These are phyloP conservation scores for Coranthus polyacanthus DNA, from an alignment of 2,797 vertebrate species.

Conservation along the genomic window DNA sequence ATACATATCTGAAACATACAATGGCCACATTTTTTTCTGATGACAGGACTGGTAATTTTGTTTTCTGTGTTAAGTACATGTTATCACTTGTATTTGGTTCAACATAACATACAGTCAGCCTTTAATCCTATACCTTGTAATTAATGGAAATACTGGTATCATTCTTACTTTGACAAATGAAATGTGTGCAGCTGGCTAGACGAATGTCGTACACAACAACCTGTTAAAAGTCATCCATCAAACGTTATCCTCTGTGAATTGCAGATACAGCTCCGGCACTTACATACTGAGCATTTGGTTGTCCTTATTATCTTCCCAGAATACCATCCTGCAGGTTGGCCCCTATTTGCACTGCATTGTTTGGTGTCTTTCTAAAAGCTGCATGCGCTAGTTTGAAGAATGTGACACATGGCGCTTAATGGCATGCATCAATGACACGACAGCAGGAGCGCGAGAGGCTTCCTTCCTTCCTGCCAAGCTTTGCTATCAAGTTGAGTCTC, in stretches of 20 bases:
- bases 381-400: constrained; percentile 52
- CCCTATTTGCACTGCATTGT: constrained; percentile 55
- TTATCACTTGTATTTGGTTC: constrained; percentile 36
- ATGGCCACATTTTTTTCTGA: no score
- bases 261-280: constrained; percentile 34
- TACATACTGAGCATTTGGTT: constrained; percentile 20
- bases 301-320: constrained; percentile 57
- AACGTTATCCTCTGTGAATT: constrained; percentile 39
- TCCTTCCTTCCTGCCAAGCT: constrained; percentile 60
- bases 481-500: constrained; percentile 58
- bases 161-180: constrained; percentile 47
- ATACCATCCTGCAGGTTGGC: constrained; percentile 52
- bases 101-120: constrained; percentile 22
- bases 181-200: constrained; percentile 1
- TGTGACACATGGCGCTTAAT: constrained; percentile 67
- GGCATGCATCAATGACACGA: constrained; percentile 59
- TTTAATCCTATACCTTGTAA: constrained; percentile 18
- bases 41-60: not conserved
- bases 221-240: constrained; percentile 36
- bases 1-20: no score
- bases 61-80: constrained; percentile 23
- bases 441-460: constrained; percentile 60
- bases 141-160: constrained; percentile 34
- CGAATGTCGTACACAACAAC: constrained; percentile 13
- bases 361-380: constrained; percentile 37